Conservation (phyloP, 2,113 vertebrate genomes). For the Pseudorectes ferrugineus region DNA sequence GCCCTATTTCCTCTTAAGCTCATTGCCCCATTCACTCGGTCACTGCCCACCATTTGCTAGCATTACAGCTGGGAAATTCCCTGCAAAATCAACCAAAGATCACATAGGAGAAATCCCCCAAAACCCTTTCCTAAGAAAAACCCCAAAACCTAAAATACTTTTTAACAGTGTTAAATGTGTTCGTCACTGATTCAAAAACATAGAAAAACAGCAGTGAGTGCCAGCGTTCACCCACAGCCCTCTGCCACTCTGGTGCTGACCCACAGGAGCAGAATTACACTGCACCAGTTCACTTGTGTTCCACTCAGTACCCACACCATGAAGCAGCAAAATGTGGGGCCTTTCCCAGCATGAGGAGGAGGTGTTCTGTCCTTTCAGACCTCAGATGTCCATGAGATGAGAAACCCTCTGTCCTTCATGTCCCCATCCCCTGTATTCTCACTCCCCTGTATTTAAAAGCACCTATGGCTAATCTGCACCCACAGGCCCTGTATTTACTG, state of each 20-base stretch:
- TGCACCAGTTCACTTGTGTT: neutral
- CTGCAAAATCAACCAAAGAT: neutral
- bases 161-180: accelerated
- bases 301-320: neutral
- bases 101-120: neutral
- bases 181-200: neutral
- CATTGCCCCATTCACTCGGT: neutral
- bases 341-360: neutral
- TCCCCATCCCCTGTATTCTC: neutral
- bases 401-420: neutral
- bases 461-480: neutral
- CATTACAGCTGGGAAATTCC: neutral
- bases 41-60: neutral
- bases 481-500: neutral
- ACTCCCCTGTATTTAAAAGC: neutral
- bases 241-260: neutral
- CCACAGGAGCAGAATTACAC: neutral
- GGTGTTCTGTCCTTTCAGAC: neutral
- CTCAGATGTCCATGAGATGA: neutral
- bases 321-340: neutral
- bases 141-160: neutral
- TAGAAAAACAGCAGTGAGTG: accelerated
- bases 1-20: constrained; percentile 1
- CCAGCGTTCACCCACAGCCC: neutral
- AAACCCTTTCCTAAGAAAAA: neutral